phyloP scores from a whole-genome alignment of 1,140 invertebrate species.

The Drosophila funebris region DNA sequence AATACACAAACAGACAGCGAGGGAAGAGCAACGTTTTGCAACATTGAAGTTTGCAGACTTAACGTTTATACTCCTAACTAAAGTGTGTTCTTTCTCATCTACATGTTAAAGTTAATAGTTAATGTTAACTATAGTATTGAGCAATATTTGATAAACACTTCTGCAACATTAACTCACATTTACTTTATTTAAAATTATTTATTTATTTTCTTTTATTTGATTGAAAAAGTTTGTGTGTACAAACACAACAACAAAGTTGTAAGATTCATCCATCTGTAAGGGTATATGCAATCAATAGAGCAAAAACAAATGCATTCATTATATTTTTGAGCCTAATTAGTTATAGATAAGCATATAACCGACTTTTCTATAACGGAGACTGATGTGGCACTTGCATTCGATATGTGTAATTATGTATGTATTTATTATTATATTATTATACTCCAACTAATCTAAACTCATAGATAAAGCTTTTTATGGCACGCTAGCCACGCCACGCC shows the following conservation, averaged over 20 bases:
- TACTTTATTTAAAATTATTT: too few relatives aligned
- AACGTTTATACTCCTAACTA: too few relatives aligned
- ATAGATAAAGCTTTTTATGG: conserved; percentile 45
- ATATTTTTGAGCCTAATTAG: conserved; percentile 56
- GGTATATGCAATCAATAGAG: conserved; percentile 28
- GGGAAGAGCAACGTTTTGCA: not conserved
- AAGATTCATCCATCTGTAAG: conserved; percentile 16
- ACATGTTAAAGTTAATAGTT: too few relatives aligned
- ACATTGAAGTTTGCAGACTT: too few relatives aligned
- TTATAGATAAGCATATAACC: conserved; percentile 50
- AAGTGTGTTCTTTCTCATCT: too few relatives aligned
- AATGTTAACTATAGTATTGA: too few relatives aligned
- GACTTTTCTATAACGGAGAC: conserved; percentile 65
- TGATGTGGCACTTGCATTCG: conserved; percentile 50
- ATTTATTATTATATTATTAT: conserved; percentile 27
- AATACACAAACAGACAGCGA: not conserved
- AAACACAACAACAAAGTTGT: not conserved
- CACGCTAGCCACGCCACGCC: conserved; percentile 46
- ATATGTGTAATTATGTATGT: conserved; percentile 41
- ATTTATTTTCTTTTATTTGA: too few relatives aligned
- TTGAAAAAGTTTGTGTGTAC: not conserved
- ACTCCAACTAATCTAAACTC: conserved; percentile 23
- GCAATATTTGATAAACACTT: too few relatives aligned
- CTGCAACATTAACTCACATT: too few relatives aligned
- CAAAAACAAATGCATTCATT: conserved; percentile 21